Evolutionary conservation across 2,113 vertebrate genomes (phyloP).

Genomic region (Ailurus styani): DNA sequence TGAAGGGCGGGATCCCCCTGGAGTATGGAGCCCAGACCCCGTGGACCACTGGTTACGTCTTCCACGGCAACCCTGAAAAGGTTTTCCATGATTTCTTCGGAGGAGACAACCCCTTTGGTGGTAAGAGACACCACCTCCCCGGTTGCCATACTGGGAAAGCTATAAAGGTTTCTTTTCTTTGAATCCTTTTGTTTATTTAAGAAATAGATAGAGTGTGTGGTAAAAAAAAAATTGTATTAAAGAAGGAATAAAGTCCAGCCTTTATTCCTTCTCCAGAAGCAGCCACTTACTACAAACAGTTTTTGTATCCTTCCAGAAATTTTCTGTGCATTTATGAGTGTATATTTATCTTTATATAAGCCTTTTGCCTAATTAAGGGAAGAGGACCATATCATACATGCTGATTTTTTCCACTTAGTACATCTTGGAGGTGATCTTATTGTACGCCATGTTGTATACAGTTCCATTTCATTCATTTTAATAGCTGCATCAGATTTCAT

Average conservation of each 20-base stretch:
- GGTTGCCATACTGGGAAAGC: background rate
- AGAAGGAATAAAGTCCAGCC: background rate
- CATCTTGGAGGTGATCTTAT: background rate
- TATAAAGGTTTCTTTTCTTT: background rate
- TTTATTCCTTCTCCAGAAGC: background rate
- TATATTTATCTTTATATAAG: constrained; percentile 14
- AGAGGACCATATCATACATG: background rate
- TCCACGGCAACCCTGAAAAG: constrained; percentile 90
- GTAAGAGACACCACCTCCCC: constrained; percentile 61
- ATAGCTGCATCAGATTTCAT: background rate
- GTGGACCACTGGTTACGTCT: constrained; percentile 89
- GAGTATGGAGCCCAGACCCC: constrained; percentile 82
- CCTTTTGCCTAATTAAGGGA: constrained; percentile 4
- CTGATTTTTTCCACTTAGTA: background rate
- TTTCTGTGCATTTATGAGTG: background rate
- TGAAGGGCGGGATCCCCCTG: constrained; percentile 91
- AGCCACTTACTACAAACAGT: background rate
- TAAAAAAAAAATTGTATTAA: background rate
- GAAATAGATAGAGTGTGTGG: background rate
- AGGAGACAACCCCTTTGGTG: constrained; percentile 94
- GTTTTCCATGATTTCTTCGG: constrained; percentile 95
- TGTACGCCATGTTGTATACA: background rate
- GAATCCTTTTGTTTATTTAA: background rate
- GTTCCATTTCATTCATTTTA: constrained; percentile 5
- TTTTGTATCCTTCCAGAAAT: background rate